These are phyloP conservation scores for Blera fallax DNA, from an alignment of 2,888 invertebrate genomes.

Conservation along the genomic window DNA sequence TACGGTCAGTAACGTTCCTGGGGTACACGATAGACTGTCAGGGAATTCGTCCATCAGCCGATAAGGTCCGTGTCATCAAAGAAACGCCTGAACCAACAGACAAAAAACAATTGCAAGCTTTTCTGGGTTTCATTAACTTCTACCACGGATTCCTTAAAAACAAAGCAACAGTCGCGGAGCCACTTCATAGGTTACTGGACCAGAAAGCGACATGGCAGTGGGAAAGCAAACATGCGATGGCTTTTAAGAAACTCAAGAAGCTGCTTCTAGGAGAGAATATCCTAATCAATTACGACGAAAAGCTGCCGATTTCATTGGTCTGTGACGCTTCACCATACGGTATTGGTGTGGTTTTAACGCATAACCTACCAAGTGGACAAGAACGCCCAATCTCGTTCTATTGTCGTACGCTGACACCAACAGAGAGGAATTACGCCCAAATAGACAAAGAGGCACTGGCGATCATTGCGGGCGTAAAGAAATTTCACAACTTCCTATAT, in stretches of 20 bases:
- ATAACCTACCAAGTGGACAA: background rate
- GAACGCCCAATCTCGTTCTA: conserved; percentile 2
- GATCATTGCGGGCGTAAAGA: background rate
- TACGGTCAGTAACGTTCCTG: conserved; percentile 1
- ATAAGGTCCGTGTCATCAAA: background rate
- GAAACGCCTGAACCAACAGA: background rate
- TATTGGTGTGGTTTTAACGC: background rate
- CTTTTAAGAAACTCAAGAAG: background rate
- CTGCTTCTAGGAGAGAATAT: background rate
- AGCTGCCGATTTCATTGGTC: background rate
- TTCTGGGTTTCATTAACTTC: background rate
- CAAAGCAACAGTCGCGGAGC: background rate
- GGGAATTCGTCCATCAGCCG: background rate
- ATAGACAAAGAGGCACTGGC: background rate
- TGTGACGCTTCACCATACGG: background rate
- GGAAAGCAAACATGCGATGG: background rate
- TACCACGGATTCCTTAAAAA: background rate
- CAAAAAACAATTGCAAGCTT: conserved; percentile 1
- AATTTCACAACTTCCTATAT: background rate
- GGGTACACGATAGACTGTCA: background rate
- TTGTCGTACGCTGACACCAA: background rate
- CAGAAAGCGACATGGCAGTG: background rate
- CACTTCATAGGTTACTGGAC: background rate
- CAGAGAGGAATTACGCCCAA: background rate
- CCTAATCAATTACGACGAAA: conserved; percentile 2